A percentile compares a stretch with the other conserved stretches of the same genome.
Conservation (phyloP, 2,888 invertebrate species). For the Lepidonotus clava region DNA sequence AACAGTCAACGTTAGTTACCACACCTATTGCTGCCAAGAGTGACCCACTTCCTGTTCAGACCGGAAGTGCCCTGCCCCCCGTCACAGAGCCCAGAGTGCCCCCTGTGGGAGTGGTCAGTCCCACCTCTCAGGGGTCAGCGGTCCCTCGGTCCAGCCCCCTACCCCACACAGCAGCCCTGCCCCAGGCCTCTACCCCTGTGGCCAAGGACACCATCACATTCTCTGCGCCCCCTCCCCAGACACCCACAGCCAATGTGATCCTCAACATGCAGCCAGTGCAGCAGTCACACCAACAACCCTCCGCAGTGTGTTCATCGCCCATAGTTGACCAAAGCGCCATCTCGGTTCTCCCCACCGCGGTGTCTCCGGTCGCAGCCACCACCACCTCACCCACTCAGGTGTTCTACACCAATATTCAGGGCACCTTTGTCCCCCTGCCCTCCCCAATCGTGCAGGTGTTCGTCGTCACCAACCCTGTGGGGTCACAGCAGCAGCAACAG, state of each 20-base stretch:
- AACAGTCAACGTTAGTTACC: no score
- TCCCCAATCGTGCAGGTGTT: slow-evolving; percentile 74
- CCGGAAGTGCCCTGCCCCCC: slow-evolving; percentile 1
- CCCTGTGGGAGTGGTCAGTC: not conserved
- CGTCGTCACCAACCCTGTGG: slow-evolving; percentile 68
- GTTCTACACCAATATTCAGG: slow-evolving; percentile 52
- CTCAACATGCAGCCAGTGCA: not conserved
- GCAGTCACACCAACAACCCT: not conserved
- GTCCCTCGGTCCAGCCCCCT: not conserved
- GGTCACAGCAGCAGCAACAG: not conserved
- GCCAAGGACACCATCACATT: not conserved
- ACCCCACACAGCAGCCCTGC: not conserved
- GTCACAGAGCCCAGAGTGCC: not conserved
- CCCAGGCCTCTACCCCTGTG: no score
- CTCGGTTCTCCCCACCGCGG: no score
- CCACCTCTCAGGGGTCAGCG: not conserved
- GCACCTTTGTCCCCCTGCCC: slow-evolving; percentile 55
- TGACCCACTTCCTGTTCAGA: no score
- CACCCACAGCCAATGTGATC: not conserved
- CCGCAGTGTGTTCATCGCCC: no score
- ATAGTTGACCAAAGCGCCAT: no score
- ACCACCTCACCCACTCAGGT: slow-evolving; percentile 43
- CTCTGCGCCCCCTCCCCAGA: not conserved
- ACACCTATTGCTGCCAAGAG: no score
- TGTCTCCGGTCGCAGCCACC: not conserved